Base-by-base conservation (phyloP, 2,888 invertebrate species). In the Parnassius orleans region DNA sequence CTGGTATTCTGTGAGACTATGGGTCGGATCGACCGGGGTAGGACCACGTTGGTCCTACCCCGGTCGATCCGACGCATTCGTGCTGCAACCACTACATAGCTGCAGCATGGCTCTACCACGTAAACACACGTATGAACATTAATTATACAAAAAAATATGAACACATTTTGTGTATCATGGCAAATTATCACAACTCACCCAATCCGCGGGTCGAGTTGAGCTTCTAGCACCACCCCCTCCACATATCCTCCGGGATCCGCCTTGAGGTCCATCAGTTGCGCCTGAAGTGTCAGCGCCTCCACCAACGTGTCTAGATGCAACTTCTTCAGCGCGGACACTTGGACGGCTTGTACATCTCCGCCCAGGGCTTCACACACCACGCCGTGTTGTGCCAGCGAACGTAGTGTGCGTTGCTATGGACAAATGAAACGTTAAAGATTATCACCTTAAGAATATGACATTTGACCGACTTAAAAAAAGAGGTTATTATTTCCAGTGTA, bases 141-240 rank as follows among this genome's bases (percentile, higher is more conserved):
- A 33, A 33, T 33, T 33, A 7, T 33, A 7, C 5, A 33, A 33
- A 33, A 33, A 33, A 33, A 33, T 5, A 33, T 7, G 19, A 19
- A 19, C 2, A 19, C 19, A 33, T 33, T 33, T 33, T 33, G 7
- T 33, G 5, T 33, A 33, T 33, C 5, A 33, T 1, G 33, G 33
- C 33, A 33, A 33, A 33, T 1, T 33, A 33, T 33, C 33, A 5
- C 7, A 33, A 57, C 80, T 77, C 41, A 86, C 86, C 86, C 86
- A 9, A 75, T 74, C 9, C 69, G 71, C 0, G 81, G 72, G 41
- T 88, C 83, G 60, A 87, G 48, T 48, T 93, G 94, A 0, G 98
- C 95, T 85, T 99, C 99, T 0, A 99, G 93, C 0, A 99, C 95
- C 12, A 96, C 94, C 0, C 97, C 99, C 86, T 99, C 98, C 0